These are phyloP conservation scores for Gymnoscopelus braueri DNA, from an alignment of 2,797 vertebrate genomes.

Conservation along the genomic window DNA sequence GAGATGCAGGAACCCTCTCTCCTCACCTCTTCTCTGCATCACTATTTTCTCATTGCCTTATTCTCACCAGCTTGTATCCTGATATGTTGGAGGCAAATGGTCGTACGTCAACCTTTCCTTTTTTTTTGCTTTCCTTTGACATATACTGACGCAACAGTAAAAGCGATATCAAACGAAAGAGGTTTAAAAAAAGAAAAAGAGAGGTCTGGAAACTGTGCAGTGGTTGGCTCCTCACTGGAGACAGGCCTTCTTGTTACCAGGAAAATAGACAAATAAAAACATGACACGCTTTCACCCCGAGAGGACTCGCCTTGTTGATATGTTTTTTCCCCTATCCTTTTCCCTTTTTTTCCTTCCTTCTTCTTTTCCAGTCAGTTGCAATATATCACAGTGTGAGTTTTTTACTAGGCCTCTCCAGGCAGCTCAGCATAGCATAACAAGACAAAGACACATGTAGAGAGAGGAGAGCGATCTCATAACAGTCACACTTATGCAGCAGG, in stretches of 20 bases:
- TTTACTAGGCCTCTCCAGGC: slow-evolving; percentile 60
- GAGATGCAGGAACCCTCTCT: too few relatives aligned
- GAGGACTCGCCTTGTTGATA: slow-evolving; percentile 41
- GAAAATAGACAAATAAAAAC: slow-evolving; percentile 49
- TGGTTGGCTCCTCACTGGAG: neutral
- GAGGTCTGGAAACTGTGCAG: slow-evolving; percentile 24
- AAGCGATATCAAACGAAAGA: slow-evolving; percentile 33
- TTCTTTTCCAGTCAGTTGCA: slow-evolving; percentile 39
- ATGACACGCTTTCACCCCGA: slow-evolving; percentile 23
- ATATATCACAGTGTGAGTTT: slow-evolving; percentile 59
- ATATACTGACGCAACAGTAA: slow-evolving; percentile 19
- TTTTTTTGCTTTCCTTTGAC: slow-evolving; percentile 32
- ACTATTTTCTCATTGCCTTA: too few relatives aligned
- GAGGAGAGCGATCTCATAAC: slow-evolving; percentile 52
- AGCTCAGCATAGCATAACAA: slow-evolving; percentile 64
- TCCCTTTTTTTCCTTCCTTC: slow-evolving; percentile 16
- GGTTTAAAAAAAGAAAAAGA: slow-evolving; percentile 27
- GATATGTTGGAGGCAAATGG: slow-evolving; percentile 29
- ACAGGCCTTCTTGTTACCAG: slow-evolving; percentile 18
- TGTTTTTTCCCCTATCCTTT: neutral
- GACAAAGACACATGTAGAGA: slow-evolving; percentile 46
- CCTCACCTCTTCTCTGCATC: too few relatives aligned
- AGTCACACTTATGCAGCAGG: slow-evolving; percentile 43
- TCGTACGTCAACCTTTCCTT: slow-evolving; percentile 1
- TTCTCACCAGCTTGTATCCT: neutral